These are phyloP conservation scores for Eudemis profundana DNA, from an alignment of 2,888 invertebrate species.

Conservation along the genomic window DNA sequence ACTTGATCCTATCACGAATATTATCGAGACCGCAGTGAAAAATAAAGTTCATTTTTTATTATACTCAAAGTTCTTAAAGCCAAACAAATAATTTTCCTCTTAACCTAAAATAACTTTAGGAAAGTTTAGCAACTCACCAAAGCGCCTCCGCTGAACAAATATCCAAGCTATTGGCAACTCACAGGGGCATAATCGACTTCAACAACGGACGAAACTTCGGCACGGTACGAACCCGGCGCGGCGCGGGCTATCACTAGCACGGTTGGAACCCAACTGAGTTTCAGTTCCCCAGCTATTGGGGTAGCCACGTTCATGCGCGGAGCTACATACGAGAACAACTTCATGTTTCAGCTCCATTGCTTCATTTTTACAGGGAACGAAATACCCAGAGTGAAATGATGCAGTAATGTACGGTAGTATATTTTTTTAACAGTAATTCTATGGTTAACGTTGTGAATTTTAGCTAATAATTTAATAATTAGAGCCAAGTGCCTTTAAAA, in stretches of 20 bases:
- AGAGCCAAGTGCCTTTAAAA: neutral
- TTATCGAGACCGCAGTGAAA: neutral
- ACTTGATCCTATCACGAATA: too few relatives aligned
- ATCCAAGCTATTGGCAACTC: constrained; percentile 35
- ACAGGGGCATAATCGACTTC: constrained; percentile 15
- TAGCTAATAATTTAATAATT: constrained; percentile 9
- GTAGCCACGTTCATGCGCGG: constrained; percentile 66
- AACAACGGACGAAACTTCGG: constrained; percentile 64
- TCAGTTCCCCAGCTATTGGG: constrained; percentile 53
- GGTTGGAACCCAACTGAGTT: constrained; percentile 62
- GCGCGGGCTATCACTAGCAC: constrained; percentile 56
- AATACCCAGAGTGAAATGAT: neutral
- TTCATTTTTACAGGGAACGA: neutral
- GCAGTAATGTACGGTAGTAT: neutral
- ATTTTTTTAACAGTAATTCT: neutral
- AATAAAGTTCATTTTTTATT: neutral
- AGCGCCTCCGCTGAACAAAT: constrained; percentile 6
- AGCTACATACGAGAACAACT: constrained; percentile 37
- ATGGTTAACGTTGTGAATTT: constrained; percentile 3
- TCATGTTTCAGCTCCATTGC: constrained; percentile 9
- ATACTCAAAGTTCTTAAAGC: neutral
- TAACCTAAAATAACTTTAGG: neutral
- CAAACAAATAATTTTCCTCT: neutral
- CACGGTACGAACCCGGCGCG: constrained; percentile 46
- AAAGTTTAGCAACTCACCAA: constrained; percentile 31